Conservation (phyloP, 2,888 invertebrate genomes). For the Hedychridium roseum region DNA sequence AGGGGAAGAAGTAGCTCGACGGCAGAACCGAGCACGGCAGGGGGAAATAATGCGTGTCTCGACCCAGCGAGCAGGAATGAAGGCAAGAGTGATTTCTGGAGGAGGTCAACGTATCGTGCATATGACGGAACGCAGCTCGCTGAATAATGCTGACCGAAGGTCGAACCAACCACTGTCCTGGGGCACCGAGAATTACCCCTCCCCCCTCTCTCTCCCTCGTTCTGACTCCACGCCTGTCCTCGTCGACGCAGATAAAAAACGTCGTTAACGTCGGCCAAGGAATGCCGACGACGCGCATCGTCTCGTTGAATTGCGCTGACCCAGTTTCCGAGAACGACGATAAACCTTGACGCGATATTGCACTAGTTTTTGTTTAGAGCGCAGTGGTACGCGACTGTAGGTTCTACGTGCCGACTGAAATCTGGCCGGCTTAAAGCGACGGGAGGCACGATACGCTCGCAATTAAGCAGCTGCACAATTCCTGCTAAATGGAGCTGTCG, state of each 20-base stretch:
- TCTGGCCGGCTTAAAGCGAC: too few relatives aligned
- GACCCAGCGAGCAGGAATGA: slow-evolving; percentile 40
- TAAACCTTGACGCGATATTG: too few relatives aligned
- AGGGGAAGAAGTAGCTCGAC: not conserved
- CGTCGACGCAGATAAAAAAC: not conserved
- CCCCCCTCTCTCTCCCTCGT: not conserved
- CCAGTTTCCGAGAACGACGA: too few relatives aligned
- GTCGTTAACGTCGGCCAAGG: too few relatives aligned
- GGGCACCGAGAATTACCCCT: slow-evolving; percentile 1
- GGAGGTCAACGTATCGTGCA: slow-evolving; percentile 45
- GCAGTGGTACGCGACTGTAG: too few relatives aligned
- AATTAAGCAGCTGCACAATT: too few relatives aligned
- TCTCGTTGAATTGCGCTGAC: too few relatives aligned
- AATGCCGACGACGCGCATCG: too few relatives aligned
- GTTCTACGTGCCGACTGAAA: too few relatives aligned
- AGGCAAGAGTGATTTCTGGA: slow-evolving; percentile 45
- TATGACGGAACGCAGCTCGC: slow-evolving; percentile 28
- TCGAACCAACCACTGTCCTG: slow-evolving; percentile 12
- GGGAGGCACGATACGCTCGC: too few relatives aligned
- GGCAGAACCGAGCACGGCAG: not conserved
- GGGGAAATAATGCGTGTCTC: slow-evolving; percentile 37
- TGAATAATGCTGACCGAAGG: slow-evolving; percentile 32
- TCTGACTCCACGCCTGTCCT: not conserved
- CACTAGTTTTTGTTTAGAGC: too few relatives aligned
- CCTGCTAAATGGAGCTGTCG: too few relatives aligned